Evolutionary conservation across 1,140 invertebrate species (phyloP).

Genomic region (Drosophila baimaii): DNA sequence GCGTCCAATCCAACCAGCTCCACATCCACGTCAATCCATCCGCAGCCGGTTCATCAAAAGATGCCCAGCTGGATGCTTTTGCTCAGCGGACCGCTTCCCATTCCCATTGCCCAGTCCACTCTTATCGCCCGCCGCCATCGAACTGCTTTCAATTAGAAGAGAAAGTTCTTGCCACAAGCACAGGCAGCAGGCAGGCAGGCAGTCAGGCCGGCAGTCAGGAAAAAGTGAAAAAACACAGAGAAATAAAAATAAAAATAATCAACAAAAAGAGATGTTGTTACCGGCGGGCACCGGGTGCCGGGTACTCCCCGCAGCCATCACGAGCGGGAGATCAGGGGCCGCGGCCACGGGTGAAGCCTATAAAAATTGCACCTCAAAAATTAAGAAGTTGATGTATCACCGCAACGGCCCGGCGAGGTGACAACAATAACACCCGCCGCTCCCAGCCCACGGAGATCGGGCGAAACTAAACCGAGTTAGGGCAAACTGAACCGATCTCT

Average conservation of each 20-base stretch:
- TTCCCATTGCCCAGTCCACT: conserved; percentile 5
- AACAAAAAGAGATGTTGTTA: conserved; percentile 58
- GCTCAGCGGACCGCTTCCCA: conserved; percentile 32
- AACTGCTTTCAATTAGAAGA: conserved; percentile 83
- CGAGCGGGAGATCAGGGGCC: conserved; percentile 5
- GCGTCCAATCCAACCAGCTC: conserved; percentile 38
- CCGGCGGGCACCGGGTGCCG: conserved; percentile 24
- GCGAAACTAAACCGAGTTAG: conserved; percentile 10
- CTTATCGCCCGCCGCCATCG: conserved; percentile 70
- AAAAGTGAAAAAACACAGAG: conserved; percentile 71
- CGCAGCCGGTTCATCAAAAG: conserved; percentile 60
- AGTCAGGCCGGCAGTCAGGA: conserved; percentile 36
- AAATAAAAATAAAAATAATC: conserved; percentile 45
- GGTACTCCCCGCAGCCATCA: conserved; percentile 46
- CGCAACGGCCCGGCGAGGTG: conserved; percentile 21
- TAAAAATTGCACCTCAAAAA: conserved; percentile 79
- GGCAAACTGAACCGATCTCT: conserved; percentile 19
- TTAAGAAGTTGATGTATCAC: conserved; percentile 60
- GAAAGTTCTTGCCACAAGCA: conserved; percentile 80
- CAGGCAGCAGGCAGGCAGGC: background rate
- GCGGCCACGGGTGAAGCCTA: conserved; percentile 26
- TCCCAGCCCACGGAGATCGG: conserved; percentile 3
- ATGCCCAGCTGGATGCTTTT: conserved; percentile 56
- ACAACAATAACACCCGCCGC: conserved; percentile 37
- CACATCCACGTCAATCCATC: conserved; percentile 19